Base-by-base conservation (phyloP, 2,888 invertebrate species). In the Amiota minor region DNA sequence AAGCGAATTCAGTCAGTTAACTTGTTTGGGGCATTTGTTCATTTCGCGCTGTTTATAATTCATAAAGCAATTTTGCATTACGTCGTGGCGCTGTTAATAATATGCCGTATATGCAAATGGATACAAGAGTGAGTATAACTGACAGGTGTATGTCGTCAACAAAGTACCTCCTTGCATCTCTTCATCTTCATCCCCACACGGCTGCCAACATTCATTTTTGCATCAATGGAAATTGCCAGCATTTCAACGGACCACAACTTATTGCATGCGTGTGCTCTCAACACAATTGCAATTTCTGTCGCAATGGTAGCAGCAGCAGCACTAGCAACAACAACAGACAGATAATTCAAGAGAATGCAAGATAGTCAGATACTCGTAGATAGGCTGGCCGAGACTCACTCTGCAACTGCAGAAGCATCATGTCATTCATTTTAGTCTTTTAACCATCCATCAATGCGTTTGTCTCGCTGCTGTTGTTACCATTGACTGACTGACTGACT, bases 341-440 rank as follows among this genome's bases (percentile, higher is more conserved):
- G 59, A 59, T 11, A 16, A 59, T 49, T 53, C 45, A 62, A 65
- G 47, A 53, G 16, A 53, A 14, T 53, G 53, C 53, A 53, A 16
- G 53, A 14, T 53, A 20, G 18, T 20, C 16, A 59, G 18, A 16
- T 18, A 50, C 53, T 50, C n/a, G 12, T 50, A n/a, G 53, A 12
- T n/a, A 50, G n/a, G 53, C 47, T 18, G 20, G 8, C 65, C 49
- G 20, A 59, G n/a, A 50, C 47, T 16, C 65, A 16, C n/a, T 47
- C 47, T 14, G 62, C 62, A 59, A 76, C 72, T 68, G 78, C 72
- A 78, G 74, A 80, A 81, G 84, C 76, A 80, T 75, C 86, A 80
- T 84, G 86, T 84, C 83, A 85, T 84, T 86, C 86, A 84, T 85
- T 85, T 82, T 81, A 77, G 83, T 71, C 74, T 84, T 83, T 83